A percentile compares a stretch with the other conserved stretches of the same genome.
phyloP scores from a whole-genome alignment of 2,888 invertebrate genomes.

The Phytoseiulus persimilis region DNA sequence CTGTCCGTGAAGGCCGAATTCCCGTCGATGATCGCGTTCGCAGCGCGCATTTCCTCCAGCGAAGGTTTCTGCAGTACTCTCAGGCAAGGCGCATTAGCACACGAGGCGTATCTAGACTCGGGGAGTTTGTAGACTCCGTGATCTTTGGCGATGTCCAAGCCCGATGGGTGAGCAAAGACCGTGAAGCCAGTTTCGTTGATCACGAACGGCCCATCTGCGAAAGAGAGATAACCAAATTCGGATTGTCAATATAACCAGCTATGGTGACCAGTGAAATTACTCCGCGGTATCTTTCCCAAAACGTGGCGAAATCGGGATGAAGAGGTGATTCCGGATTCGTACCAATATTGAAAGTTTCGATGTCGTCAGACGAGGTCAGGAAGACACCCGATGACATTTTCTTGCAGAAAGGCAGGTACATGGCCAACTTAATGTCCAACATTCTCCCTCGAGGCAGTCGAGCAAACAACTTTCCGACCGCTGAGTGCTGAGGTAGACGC shows the following conservation, averaged over 20 bases:
- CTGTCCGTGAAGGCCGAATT: slow-evolving; percentile 52
- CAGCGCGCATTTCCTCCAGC: slow-evolving; percentile 49
- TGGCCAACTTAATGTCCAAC: slow-evolving; percentile 53
- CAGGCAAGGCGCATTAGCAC: slow-evolving; percentile 48
- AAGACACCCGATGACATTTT: slow-evolving; percentile 51
- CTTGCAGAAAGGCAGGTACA: slow-evolving; percentile 51
- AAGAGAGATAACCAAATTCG: no score
- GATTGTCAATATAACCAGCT: no score
- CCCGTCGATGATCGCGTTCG: slow-evolving; percentile 49
- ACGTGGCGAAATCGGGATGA: no score
- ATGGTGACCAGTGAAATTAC: no score
- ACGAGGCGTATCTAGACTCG: slow-evolving; percentile 42
- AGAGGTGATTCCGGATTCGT: no score
- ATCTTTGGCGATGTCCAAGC: slow-evolving; percentile 50
- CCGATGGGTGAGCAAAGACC: slow-evolving; percentile 52
- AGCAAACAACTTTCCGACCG: slow-evolving; percentile 53
- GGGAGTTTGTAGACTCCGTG: slow-evolving; percentile 53
- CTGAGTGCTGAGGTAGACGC: slow-evolving; percentile 52
- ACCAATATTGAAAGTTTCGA: slow-evolving; percentile 48
- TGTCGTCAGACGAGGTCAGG: slow-evolving; percentile 52
- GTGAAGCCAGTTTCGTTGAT: slow-evolving; percentile 50
- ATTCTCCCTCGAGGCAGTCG: slow-evolving; percentile 50
- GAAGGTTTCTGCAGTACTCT: slow-evolving; percentile 53
- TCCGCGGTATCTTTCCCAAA: no score
- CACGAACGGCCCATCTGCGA: slow-evolving; percentile 45